Percentiles rank a stretch among this genome's conserved stretches.
phyloP scores from a whole-genome alignment of 2,888 invertebrate genomes.

The Beris morrisii region DNA sequence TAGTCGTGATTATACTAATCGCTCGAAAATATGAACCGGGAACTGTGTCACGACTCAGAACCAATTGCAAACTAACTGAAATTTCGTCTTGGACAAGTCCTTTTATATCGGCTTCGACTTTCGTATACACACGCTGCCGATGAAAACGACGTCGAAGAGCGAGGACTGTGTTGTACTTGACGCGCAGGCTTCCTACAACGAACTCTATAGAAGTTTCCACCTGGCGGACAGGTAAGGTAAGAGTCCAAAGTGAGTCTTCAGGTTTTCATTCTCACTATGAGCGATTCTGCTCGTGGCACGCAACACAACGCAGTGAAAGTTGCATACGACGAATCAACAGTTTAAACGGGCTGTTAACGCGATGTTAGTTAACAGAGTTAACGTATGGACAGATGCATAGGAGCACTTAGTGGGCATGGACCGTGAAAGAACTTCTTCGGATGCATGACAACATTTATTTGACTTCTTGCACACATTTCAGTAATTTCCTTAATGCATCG shows the following conservation, averaged over 20 bases:
- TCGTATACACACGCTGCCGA: background rate
- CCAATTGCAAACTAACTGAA: slow-evolving; percentile 25
- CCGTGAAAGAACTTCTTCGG: background rate
- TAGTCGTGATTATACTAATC: slow-evolving; percentile 1
- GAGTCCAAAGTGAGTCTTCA: background rate
- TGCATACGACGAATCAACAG: slow-evolving; percentile 21
- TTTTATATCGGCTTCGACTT: slow-evolving; percentile 30
- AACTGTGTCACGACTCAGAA: slow-evolving; percentile 2
- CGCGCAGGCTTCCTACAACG: slow-evolving; percentile 19
- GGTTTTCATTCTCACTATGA: background rate
- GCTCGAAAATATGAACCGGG: background rate
- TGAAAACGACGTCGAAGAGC: slow-evolving; percentile 15
- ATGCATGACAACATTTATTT: too few species aligned
- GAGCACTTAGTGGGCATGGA: background rate
- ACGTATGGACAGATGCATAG: background rate
- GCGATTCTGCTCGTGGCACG: slow-evolving; percentile 10
- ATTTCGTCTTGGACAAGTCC: slow-evolving; percentile 9
- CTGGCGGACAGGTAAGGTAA: slow-evolving; percentile 24
- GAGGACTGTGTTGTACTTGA: slow-evolving; percentile 1
- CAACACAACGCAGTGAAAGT: background rate
- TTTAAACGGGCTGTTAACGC: background rate
- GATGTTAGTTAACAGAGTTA: background rate
- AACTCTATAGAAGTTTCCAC: slow-evolving; percentile 16
- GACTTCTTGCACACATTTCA: background rate
- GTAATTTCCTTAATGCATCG: background rate